phyloP scores from a whole-genome alignment of 2,797 vertebrate genomes.

The Sphenopsis melanotis region DNA sequence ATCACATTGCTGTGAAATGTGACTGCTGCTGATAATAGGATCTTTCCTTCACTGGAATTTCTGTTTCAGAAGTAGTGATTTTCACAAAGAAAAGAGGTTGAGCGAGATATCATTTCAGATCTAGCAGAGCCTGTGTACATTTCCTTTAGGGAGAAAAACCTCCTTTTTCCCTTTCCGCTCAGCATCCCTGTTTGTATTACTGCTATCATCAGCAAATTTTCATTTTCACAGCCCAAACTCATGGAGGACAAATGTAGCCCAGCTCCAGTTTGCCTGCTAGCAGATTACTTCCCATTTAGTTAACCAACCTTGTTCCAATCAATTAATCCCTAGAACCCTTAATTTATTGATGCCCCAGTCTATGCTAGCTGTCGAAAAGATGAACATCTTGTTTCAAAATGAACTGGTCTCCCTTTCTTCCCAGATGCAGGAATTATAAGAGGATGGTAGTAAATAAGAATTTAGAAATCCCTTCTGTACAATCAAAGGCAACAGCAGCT shows the following conservation, averaged over 20 bases:
- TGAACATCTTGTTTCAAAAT: slow-evolving; percentile 38
- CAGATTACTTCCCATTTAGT: slow-evolving; percentile 60
- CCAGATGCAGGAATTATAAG: slow-evolving; percentile 12
- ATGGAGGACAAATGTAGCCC: not conserved
- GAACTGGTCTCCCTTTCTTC: slow-evolving; percentile 23
- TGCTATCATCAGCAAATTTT: slow-evolving; percentile 14
- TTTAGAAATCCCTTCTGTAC: slow-evolving; percentile 46
- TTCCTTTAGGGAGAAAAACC: slow-evolving; percentile 25
- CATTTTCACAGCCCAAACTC: slow-evolving; percentile 20
- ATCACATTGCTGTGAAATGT: slow-evolving; percentile 69
- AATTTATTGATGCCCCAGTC: slow-evolving; percentile 48
- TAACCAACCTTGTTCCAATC: slow-evolving; percentile 62
- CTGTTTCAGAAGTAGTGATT: slow-evolving; percentile 63
- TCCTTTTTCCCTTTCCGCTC: not conserved
- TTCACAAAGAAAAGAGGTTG: slow-evolving; percentile 54
- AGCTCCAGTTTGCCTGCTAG: slow-evolving; percentile 4
- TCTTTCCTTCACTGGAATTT: slow-evolving; percentile 59
- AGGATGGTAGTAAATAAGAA: slow-evolving; percentile 34
- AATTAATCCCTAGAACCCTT: slow-evolving; percentile 63
- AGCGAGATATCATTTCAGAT: slow-evolving; percentile 61
- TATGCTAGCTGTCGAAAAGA: not conserved
- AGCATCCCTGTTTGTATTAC: not conserved
- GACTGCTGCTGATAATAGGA: slow-evolving; percentile 63
- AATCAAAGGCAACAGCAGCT: slow-evolving; percentile 26
- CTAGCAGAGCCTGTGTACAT: slow-evolving; percentile 32